phyloP scores from a whole-genome alignment of 2,113 vertebrate species.

The Phycodurus eques region DNA sequence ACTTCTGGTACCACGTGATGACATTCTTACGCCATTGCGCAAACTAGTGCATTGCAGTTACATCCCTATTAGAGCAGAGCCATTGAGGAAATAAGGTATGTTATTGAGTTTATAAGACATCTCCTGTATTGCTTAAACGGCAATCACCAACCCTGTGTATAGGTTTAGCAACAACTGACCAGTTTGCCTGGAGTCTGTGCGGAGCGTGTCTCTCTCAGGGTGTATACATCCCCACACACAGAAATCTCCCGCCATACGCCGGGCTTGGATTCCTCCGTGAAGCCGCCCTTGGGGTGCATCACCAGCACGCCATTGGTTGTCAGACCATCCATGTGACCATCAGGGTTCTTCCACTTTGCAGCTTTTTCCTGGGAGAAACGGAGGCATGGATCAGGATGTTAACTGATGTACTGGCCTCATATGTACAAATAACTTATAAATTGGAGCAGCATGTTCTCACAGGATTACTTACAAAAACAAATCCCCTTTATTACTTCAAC shows the following conservation, averaged over 20 bases:
- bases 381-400: constrained; percentile 6
- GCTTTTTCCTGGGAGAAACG: constrained; percentile 87
- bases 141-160: neutral
- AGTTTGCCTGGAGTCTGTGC: constrained; percentile 93
- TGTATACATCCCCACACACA: constrained; percentile 95
- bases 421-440: neutral
- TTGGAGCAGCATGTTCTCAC: no score
- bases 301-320: constrained; percentile 97
- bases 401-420: neutral
- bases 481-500: no score
- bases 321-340: constrained; percentile 97
- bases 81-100: neutral
- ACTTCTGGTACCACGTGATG: no score
- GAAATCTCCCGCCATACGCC: constrained; percentile 97
- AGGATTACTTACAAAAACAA: neutral
- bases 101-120: constrained; percentile 8
- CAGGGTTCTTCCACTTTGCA: constrained; percentile 98
- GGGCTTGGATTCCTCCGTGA: constrained; percentile 92
- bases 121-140: neutral
- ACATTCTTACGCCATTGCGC: no score
- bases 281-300: constrained; percentile 94
- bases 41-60: no score
- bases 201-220: constrained; percentile 92
- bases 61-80: no score
- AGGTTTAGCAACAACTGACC: constrained; percentile 71